Evolutionary conservation across 2,797 vertebrate genomes (phyloP), one percentile per base, ranked within the genome.

Genomic region (Muscicapa striata): DNA sequence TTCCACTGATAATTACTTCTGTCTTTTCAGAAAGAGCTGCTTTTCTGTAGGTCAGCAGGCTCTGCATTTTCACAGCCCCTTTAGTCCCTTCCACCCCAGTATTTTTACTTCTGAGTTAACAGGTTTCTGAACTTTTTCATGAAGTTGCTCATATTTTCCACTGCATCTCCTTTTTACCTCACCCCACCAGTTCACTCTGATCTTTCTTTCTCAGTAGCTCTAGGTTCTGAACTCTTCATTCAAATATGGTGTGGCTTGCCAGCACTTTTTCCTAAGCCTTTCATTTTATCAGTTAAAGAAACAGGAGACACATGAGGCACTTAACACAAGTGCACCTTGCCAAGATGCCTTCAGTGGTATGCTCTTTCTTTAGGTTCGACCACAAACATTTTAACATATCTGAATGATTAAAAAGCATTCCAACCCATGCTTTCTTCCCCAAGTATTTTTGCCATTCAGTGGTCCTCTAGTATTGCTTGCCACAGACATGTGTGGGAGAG

Each of bases 211-310:
- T 64, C 81, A 51, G 72, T 73, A 80, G 86, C 55, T 93, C 59
- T 81, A 41, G 63, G 86, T 94, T 96, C 78, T 76, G 84, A 92
- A 52, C 64, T 32, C 45, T 43, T 93, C 62, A 81, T 93, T 92
- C 93, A 93, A 95, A 95, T 95, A 58, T 0, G 1, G 26, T 83
- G 61, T 80, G 54, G 61, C 80, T 95, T 90, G 82, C 87, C 93
- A 94, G 61, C 46, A 16, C 68, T 76, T 93, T 92, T 78, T 38
- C 48, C 75, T 85, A 57, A 76, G 80, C 52, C 59, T 94, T 94
- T 83, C 67, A 84, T 92, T 95, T 84, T 87, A 74, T 80, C 95
- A 89, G 55, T 92, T 92, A 64, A 83, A 92, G 87, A 80, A 93
- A 92, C 83, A 88, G 67, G 63, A 90, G 55, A 75, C 43, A 45